Conservation (phyloP, 30 jellyfish, hydroid and myxozoan genomes). For the Turritopsis dohrnii region DNA sequence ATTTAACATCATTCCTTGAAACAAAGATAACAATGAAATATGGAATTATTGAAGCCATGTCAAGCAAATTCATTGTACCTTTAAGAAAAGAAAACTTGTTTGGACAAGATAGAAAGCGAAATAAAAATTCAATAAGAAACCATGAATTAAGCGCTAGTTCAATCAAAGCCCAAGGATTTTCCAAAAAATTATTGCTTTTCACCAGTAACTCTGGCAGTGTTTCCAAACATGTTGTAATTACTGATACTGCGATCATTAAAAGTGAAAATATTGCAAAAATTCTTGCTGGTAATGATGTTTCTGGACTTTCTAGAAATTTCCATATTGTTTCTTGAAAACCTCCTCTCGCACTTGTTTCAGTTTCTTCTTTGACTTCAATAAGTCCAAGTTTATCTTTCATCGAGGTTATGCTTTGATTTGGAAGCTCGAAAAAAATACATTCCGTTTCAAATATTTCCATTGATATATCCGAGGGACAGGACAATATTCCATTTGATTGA, state of each 20-base stretch:
- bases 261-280: conserved; percentile 52
- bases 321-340: conserved; percentile 27
- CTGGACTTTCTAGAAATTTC: conserved; percentile 75
- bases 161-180: conserved; percentile 23
- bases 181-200: background rate
- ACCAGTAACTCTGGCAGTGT: conserved; percentile 44
- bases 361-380: background rate
- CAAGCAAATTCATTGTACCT: conserved; percentile 56
- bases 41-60: conserved; percentile 62
- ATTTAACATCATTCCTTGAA: conserved; percentile 22
- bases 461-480: conserved; percentile 68
- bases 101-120: conserved; percentile 53
- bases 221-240: conserved; percentile 70
- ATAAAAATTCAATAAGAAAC: conserved; percentile 62
- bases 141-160: conserved; percentile 35
- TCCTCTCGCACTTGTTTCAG: background rate
- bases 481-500: conserved; percentile 77
- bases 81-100: conserved; percentile 42
- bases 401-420: conserved; percentile 31
- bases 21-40: conserved; percentile 38
- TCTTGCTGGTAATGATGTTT: conserved; percentile 62
- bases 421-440: conserved; percentile 65
- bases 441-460: conserved; percentile 77
- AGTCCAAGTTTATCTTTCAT: conserved; percentile 68
- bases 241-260: conserved; percentile 54